phyloP scores from a whole-genome alignment of 2,797 vertebrate species.

The Ambastaia sidthimunki region DNA sequence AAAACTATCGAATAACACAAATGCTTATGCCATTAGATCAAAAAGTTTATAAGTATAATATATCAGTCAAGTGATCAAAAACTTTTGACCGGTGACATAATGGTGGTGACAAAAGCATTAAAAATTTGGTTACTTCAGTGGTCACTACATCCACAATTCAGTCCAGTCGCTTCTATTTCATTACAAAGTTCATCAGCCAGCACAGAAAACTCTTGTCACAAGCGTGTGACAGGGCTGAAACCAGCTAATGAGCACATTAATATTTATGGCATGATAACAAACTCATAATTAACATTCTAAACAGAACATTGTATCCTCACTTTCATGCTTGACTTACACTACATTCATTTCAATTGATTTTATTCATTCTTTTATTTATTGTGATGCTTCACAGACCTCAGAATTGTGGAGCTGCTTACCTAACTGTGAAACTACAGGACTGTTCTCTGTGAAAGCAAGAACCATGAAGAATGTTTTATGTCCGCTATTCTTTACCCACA shows the following conservation, averaged over 20 bases:
- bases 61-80: not conserved
- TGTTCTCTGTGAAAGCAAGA: not conserved
- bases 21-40: not conserved
- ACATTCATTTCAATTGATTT: slow-evolving; percentile 45
- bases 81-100: not conserved
- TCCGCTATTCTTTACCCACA: not conserved
- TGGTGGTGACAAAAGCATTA: not conserved
- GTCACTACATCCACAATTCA: not conserved
- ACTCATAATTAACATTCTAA: slow-evolving; percentile 60
- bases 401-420: slow-evolving; percentile 6
- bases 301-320: slow-evolving; percentile 53
- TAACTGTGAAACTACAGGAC: slow-evolving; percentile 11
- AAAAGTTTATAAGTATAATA: not conserved
- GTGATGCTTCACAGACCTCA: slow-evolving; percentile 12
- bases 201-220: not conserved
- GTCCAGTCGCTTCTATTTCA: slow-evolving; percentile 6
- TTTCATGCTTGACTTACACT: slow-evolving; percentile 53
- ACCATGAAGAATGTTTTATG: slow-evolving; percentile 6
- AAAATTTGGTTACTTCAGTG: not conserved
- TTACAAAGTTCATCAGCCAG: slow-evolving; percentile 46
- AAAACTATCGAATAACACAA: not conserved
- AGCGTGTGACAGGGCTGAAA: slow-evolving; percentile 33
- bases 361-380: slow-evolving; percentile 47
- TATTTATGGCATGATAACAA: slow-evolving; percentile 61
- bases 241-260: slow-evolving; percentile 58